Percentiles rank a stretch among this genome's conserved stretches.
phyloP scores from a whole-genome alignment of 2,797 vertebrate genomes.

The Enoplosus armatus region DNA sequence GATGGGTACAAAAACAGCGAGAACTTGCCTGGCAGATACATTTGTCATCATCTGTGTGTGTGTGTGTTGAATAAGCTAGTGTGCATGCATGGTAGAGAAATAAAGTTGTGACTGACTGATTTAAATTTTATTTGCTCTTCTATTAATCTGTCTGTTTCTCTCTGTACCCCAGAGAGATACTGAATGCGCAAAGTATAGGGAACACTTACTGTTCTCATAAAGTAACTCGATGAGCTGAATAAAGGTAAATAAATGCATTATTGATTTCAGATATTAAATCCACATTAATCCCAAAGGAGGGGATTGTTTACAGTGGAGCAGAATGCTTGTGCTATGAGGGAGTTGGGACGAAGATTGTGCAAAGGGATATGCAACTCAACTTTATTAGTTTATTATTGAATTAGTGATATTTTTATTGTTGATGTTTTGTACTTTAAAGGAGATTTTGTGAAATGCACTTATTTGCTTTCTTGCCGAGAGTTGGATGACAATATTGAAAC shows the following conservation, averaged over 20 bases:
- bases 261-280: conserved; percentile 14
- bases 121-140: conserved; percentile 21
- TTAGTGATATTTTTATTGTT: not conserved
- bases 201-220: conserved; percentile 6
- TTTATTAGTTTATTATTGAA: not conserved
- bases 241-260: conserved; percentile 3
- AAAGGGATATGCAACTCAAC: not conserved
- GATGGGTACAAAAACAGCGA: conserved; percentile 3
- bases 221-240: conserved; percentile 3
- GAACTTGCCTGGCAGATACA: conserved; percentile 24
- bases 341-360: not conserved
- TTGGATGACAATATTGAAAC: not conserved
- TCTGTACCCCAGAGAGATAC: conserved; percentile 8
- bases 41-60: conserved; percentile 24
- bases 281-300: not conserved
- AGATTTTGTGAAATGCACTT: not conserved
- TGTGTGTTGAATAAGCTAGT: conserved; percentile 15
- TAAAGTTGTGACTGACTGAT: conserved; percentile 31
- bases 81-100: not conserved
- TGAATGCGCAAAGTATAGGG: not conserved
- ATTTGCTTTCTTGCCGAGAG: no score
- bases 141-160: not conserved
- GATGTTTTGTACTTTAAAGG: not conserved
- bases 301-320: not conserved
- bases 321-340: not conserved